phyloP scores from a whole-genome alignment of 2,888 invertebrate genomes.

The Anoplius nigerrimus region DNA sequence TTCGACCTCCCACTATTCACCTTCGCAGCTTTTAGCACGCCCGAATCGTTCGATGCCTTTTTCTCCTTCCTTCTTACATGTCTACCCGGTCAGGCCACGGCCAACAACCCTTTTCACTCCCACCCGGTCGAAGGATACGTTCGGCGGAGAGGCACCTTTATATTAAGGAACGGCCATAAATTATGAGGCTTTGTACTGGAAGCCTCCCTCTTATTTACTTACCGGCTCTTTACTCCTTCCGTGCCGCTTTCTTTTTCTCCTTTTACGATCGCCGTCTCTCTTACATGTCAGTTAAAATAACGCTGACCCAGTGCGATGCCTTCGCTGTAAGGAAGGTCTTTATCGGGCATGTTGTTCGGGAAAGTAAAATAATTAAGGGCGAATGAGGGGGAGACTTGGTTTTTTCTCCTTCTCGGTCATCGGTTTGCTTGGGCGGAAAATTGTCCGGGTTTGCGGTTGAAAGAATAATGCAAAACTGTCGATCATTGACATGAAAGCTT shows the following conservation, averaged over 20 bases:
- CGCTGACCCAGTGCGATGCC: constrained; percentile 9
- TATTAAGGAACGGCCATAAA: constrained; percentile 48
- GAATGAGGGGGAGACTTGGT: too few relatives aligned
- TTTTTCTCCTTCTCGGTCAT: too few relatives aligned
- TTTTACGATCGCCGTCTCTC: neutral
- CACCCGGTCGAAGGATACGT: constrained; percentile 26
- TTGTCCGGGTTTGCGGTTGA: too few relatives aligned
- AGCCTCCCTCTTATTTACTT: constrained; percentile 41
- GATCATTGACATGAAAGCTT: too few relatives aligned
- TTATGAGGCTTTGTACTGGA: constrained; percentile 47
- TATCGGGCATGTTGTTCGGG: too few relatives aligned
- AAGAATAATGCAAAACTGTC: too few relatives aligned
- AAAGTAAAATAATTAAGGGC: too few relatives aligned
- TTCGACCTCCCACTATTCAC: neutral
- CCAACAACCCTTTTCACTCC: neutral
- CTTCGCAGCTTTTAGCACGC: neutral
- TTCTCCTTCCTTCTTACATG: neutral
- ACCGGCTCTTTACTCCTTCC: constrained; percentile 19
- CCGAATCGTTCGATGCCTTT: constrained; percentile 15
- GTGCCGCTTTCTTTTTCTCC: constrained; percentile 4
- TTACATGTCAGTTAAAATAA: neutral
- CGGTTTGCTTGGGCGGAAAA: too few relatives aligned
- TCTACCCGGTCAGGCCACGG: neutral
- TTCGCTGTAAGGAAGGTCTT: neutral
- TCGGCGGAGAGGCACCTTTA: constrained; percentile 29